Evolutionary conservation across 35 echinoderm and acorn worm species (phyloP), one percentile per base, ranked within the genome.

Genomic region (Hemicentrotus pulcherrimus): DNA sequence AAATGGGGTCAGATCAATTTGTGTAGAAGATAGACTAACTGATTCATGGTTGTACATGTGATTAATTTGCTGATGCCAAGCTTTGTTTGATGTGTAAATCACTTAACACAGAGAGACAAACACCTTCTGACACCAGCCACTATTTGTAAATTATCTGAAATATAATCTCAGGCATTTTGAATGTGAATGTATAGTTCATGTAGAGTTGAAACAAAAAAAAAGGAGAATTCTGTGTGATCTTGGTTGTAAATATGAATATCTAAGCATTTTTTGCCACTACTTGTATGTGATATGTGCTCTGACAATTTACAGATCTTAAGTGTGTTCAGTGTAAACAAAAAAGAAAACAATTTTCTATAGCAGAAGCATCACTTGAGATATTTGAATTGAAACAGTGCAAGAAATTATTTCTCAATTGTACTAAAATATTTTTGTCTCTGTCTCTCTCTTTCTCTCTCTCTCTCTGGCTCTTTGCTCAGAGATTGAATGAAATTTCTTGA

Each of bases 101-200:
- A 45, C 46, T 90, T 32, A 31, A 45, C 32, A 90, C 32, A 24
- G 12, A 90, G 32, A 41, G 32, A 90, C 13, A 90, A 32, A 90
- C 88, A 90, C 88, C 88, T 90, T 90, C 46, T 15, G 31, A 45
- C 88, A 90, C 88, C 31, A 90, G 88, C 88, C 88, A 90, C 32
- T 90, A 47, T 41, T 45, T 90, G 46, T 90, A 45, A 90, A 45
- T 33, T 90, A 90, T 90, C 88, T 90, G 88, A 90, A 90, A 90
- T 90, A 90, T 90, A 90, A 33, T 90, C 88, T 90, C 88, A 90
- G 88, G 88, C 88, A 90, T 90, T 90, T 90, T 90, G 32, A 90
- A 33, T 45, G 88, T 90, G 32, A 90, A 47, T 90, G 88, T 90
- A 90, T 90, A 90, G 88, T 35, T 33, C 32, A 90, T 90, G 88